Evolutionary conservation across 2,888 invertebrate species (phyloP).

Genomic region (Micropterix aruncella): DNA sequence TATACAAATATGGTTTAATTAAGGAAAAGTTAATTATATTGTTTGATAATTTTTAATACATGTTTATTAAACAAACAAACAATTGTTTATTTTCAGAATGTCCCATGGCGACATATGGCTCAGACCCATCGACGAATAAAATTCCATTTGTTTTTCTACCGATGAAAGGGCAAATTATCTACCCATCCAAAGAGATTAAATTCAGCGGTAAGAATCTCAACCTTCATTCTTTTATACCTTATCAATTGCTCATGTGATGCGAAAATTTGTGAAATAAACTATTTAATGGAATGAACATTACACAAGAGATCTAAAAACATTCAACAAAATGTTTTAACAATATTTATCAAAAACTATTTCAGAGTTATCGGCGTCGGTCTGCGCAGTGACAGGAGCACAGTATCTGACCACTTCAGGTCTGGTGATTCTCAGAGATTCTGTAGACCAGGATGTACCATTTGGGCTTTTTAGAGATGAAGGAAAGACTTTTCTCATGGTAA

Average conservation of each 20-base stretch:
- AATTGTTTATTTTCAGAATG: constrained; percentile 41
- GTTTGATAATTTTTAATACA: constrained; percentile 7
- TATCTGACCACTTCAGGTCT: constrained; percentile 67
- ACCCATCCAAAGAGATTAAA: constrained; percentile 76
- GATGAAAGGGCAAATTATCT: constrained; percentile 72
- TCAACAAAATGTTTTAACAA: too few relatives aligned
- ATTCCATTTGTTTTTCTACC: constrained; percentile 80
- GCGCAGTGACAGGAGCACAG: constrained; percentile 74
- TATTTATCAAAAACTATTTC: constrained; percentile 13
- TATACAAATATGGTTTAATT: too few relatives aligned
- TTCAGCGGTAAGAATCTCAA: constrained; percentile 62
- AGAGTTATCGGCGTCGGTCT: constrained; percentile 52
- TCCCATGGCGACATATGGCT: constrained; percentile 55
- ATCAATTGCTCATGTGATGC: too few relatives aligned
- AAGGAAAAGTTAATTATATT: constrained; percentile 3
- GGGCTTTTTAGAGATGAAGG: constrained; percentile 68
- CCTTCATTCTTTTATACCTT: too few relatives aligned
- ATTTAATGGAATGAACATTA: too few relatives aligned
- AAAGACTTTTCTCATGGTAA: constrained; percentile 57
- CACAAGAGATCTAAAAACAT: too few relatives aligned
- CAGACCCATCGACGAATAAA: constrained; percentile 49
- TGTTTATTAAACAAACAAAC: too few relatives aligned
- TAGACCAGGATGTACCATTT: constrained; percentile 65
- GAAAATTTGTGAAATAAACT: too few relatives aligned
- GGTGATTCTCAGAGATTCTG: constrained; percentile 62